Conservation (phyloP, 2,797 vertebrate genomes). For the Pangasius djambal region DNA sequence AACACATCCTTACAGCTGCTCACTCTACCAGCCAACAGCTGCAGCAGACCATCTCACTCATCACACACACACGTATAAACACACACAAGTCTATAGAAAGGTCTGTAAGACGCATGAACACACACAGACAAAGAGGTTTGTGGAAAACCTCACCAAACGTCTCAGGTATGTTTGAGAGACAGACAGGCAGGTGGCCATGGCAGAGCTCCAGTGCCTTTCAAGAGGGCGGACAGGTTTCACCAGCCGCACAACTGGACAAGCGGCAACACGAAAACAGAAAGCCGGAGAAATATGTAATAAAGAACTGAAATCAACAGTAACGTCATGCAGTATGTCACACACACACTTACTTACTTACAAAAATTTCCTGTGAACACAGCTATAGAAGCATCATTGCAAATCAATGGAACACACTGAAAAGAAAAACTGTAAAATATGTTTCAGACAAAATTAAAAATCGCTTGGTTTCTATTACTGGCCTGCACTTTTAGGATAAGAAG, state of each 20-base stretch:
- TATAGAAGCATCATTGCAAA: neutral
- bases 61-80: neutral
- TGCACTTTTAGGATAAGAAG: neutral
- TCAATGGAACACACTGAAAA: too few relatives aligned
- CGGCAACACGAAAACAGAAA: conserved; percentile 56
- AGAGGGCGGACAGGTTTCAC: conserved; percentile 75
- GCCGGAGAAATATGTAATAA: conserved; percentile 11
- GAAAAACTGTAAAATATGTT: neutral
- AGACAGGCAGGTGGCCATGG: conserved; percentile 64
- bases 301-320: conserved; percentile 24
- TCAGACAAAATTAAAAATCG: neutral
- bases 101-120: conserved; percentile 35
- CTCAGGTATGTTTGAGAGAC: conserved; percentile 52
- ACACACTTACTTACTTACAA: conserved; percentile 2
- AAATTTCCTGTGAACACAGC: neutral
- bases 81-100: neutral
- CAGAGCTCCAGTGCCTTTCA: conserved; percentile 36
- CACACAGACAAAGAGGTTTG: conserved; percentile 28
- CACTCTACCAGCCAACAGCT: conserved; percentile 16
- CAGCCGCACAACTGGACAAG: conserved; percentile 64
- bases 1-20: conserved; percentile 42
- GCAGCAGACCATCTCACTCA: conserved; percentile 44
- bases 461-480: neutral
- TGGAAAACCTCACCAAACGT: conserved; percentile 65
- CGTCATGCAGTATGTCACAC: neutral